Base-by-base conservation (phyloP, 2,113 vertebrate species). In the Meriones unguiculatus region DNA sequence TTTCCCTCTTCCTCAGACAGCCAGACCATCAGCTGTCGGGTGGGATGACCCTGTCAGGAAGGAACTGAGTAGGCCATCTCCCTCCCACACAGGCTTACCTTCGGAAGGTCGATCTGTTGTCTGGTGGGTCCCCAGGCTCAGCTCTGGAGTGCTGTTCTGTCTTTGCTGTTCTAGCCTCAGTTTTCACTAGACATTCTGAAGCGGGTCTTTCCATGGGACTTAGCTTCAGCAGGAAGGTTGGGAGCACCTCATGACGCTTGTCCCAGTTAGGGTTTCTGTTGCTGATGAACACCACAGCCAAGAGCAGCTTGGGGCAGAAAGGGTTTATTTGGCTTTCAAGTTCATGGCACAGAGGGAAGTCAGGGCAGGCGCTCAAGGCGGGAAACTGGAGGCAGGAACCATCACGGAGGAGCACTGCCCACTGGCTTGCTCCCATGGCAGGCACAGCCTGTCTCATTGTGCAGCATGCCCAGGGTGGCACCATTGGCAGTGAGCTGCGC, bases 171-270 rank as follows among this genome's bases (percentile, higher is more conserved):
- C 67, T 92, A 65, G 85, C 73, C 0, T 0, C 92, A 89, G 46
- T 80, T 94, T 92, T 81, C 46, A 25, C 91, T 94, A 67, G 80
- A n/a, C 82, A 93, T 82, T 73, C 52, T 64, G 57, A 46, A 57
- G 77, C 85, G 28, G 41, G 77, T 96, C 76, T 94, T 88, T 89
- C 95, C 95, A 87, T 5, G 30, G 50, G 91, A 69, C 35, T 46
- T 17, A 35, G 0, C 30, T 35, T 41, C 25, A 46, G 38, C 13
- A 0, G 41, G n/a, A 17, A 64, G 75, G 22, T 13, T 0, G 6
- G 2, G 32, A 52, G 65, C 12, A 12, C 0, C n/a, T 28, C 6
- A 35, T 57, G 4, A 15, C 8, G 28, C 50, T 80, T 32, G 28
- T 12, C 3, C 50, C 54, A 4, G 1, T 10, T 15, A 10, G 28